A percentile compares a stretch with the other conserved stretches of the same genome.
These are phyloP conservation scores for Drosophila sucinea DNA, from an alignment of 1,140 invertebrate species.

Conservation along the genomic window DNA sequence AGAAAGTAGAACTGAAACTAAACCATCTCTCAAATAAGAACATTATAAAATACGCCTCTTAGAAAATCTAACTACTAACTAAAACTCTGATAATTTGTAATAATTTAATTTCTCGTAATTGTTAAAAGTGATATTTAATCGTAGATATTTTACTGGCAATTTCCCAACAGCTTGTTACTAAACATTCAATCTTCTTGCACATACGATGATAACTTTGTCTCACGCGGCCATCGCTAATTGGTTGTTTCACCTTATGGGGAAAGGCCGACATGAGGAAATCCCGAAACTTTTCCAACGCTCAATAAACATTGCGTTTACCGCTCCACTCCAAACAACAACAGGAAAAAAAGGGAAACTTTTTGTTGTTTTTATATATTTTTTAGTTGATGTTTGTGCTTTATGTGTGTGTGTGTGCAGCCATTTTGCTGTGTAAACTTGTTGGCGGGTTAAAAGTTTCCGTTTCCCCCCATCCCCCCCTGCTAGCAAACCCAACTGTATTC, in stretches of 20 bases:
- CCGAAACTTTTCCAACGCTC: slow-evolving; percentile 57
- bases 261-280: slow-evolving; percentile 11
- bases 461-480: not conserved
- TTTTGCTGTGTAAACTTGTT: slow-evolving; percentile 77
- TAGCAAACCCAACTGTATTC: not conserved
- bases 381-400: slow-evolving; percentile 61
- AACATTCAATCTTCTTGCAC: too few species aligned
- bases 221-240: slow-evolving; percentile 33
- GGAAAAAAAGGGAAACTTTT: slow-evolving; percentile 40
- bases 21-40: too few species aligned
- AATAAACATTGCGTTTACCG: slow-evolving; percentile 76
- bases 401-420: slow-evolving; percentile 53
- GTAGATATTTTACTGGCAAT: too few species aligned
- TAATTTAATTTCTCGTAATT: too few species aligned
- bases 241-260: slow-evolving; percentile 33
- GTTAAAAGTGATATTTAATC: too few species aligned
- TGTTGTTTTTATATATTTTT: slow-evolving; percentile 46
- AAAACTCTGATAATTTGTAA: too few species aligned
- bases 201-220: slow-evolving; percentile 1
- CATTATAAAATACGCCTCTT: too few species aligned
- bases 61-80: too few species aligned
- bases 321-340: slow-evolving; percentile 27
- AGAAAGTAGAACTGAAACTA: too few species aligned
- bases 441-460: slow-evolving; percentile 47
- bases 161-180: too few species aligned